Base-by-base conservation (phyloP, 2,113 vertebrate genomes). In the Lophius piscatorius region DNA sequence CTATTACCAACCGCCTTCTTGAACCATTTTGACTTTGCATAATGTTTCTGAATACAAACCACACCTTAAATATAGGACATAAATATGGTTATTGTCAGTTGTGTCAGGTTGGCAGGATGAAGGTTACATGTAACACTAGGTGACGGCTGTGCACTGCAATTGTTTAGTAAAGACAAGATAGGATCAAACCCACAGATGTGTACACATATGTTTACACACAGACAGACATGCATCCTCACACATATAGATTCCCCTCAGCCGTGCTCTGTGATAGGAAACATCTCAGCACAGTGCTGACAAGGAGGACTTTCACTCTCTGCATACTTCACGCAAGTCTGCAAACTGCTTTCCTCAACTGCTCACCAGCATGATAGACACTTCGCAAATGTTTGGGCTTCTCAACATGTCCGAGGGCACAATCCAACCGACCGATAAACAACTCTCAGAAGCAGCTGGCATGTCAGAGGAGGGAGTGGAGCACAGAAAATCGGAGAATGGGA, bases 321-420 rank as follows among this genome's bases (percentile, higher is more conserved):
- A 85, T 85, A 74, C 72, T 80, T 86, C 51, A 80, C 83, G 74
- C 45, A 14, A 61, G 58, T 52, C 62, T 80, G 80, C 39, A 23
- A 78, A 50, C 61, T 38, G 3, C 41, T 31, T 58, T 28, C 46
- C 50, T 21, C 36, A 28, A n/a, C 51, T 45, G 63, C 14, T 49
- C 62, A 12, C 45, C 48, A 49, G 41, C 20, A 7, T 78, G 79
- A 82, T 24, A 23, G 86, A 71, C 87, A 59, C 69, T 59, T 67
- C 6, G 24, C 42, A 74, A 66, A 75, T 67, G 72, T 77, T 66
- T 54, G 40, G 55, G 10, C 54, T 64, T 16, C 71, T 59, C 7
- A n/a, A 64, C 49, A 23, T 49, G 65, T 70, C 40, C 26, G 11
- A 74, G 4, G 34, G 23, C 5, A n/a, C 54, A 61, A 42, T 65